These are phyloP conservation scores for Autographa gamma DNA, from an alignment of 2,888 invertebrate genomes.

Conservation along the genomic window DNA sequence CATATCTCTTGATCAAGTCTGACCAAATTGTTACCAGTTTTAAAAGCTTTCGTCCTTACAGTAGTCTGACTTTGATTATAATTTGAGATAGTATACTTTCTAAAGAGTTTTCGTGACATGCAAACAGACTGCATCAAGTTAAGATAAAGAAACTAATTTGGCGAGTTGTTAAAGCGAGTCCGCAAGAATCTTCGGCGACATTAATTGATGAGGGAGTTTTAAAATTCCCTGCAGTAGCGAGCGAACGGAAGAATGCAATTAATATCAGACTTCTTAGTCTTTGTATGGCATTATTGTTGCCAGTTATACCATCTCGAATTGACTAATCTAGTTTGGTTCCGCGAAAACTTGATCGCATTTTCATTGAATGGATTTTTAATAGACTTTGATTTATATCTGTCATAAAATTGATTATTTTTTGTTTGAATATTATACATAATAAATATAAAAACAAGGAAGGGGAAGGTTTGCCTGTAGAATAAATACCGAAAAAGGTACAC, in stretches of 20 bases:
- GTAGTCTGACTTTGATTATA: constrained; percentile 49
- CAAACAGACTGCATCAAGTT: constrained; percentile 46
- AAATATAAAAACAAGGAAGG: too few relatives aligned
- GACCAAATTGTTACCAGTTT: constrained; percentile 28
- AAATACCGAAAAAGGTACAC: too few relatives aligned
- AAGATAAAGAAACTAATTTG: constrained; percentile 56
- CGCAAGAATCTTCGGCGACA: constrained; percentile 60
- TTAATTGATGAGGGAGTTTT: constrained; percentile 72
- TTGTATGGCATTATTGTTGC: constrained; percentile 52
- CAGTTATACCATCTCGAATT: constrained; percentile 26
- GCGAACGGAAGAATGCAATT: constrained; percentile 66
- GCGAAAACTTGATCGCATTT: background rate
- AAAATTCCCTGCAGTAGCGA: constrained; percentile 65
- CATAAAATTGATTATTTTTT: too few relatives aligned
- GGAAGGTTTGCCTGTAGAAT: too few relatives aligned
- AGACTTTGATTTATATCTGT: too few relatives aligned
- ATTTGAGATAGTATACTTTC: constrained; percentile 51
- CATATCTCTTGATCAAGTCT: background rate
- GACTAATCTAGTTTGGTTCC: background rate
- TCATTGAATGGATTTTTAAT: background rate
- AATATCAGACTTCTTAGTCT: constrained; percentile 59
- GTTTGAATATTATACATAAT: too few relatives aligned
- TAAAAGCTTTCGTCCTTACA: constrained; percentile 18
- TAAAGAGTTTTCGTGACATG: constrained; percentile 48
- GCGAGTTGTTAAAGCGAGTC: constrained; percentile 35